These are phyloP conservation scores for Holotrichia oblita DNA, from an alignment of 1,140 invertebrate genomes.

Conservation along the genomic window DNA sequence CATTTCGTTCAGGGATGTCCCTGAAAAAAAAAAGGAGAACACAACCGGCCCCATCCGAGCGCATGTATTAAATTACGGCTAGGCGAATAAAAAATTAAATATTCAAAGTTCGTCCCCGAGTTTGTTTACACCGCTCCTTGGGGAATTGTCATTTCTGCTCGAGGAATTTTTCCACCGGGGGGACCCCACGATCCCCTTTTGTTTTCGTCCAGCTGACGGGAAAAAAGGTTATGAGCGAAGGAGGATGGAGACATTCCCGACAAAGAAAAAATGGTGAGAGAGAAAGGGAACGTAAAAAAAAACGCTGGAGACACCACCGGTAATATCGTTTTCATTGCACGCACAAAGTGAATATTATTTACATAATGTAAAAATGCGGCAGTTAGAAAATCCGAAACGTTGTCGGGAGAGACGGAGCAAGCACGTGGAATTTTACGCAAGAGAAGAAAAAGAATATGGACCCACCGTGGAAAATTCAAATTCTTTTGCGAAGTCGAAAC, in stretches of 20 bases:
- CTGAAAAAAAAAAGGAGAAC: neutral
- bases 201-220: neutral
- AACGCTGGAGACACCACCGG: neutral
- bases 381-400: neutral
- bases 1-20: neutral
- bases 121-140: slow-evolving; percentile 5
- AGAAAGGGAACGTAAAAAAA: neutral
- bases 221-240: neutral
- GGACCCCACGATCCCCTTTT: neutral
- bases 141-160: slow-evolving; percentile 19
- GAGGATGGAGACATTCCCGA: neutral
- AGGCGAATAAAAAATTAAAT: neutral
- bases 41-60: neutral
- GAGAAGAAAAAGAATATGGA: neutral
- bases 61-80: neutral
- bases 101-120: slow-evolving; percentile 17
- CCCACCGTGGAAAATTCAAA: too few species aligned
- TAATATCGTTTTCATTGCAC: slow-evolving; percentile 5
- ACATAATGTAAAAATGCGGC: neutral
- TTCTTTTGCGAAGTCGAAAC: too few species aligned
- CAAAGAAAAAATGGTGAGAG: neutral
- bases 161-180: neutral
- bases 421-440: neutral
- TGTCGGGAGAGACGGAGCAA: neutral
- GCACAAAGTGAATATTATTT: slow-evolving; percentile 4